phyloP scores from a whole-genome alignment of 2,888 invertebrate species.

The Heterodera filipjevi region DNA sequence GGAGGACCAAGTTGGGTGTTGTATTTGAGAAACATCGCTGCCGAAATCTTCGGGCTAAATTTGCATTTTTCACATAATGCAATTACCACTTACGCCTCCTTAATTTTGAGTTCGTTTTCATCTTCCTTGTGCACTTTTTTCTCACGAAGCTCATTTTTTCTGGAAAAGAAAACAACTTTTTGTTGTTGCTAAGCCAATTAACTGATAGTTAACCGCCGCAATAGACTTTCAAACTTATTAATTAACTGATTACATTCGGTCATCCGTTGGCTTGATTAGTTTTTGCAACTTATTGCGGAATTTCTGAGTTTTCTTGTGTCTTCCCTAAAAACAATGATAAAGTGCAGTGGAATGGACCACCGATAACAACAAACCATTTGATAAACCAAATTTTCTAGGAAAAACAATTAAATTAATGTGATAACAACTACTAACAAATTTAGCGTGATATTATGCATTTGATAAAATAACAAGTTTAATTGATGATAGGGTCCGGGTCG shows the following conservation, averaged over 20 bases:
- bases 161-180: conserved; percentile 46
- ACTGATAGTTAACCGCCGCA: no score
- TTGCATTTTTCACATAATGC: neutral
- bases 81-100: conserved; percentile 54
- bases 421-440: no score
- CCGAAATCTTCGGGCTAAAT: conserved; percentile 67
- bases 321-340: conserved; percentile 40
- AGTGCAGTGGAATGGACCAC: neutral
- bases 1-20: conserved; percentile 97
- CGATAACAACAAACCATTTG: neutral
- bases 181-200: no score
- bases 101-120: conserved; percentile 57
- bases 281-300: conserved; percentile 49
- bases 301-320: conserved; percentile 49
- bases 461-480: no score
- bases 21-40: conserved; percentile 94
- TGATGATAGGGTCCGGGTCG: no score
- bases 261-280: conserved; percentile 62
- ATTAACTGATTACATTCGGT: conserved; percentile 55
- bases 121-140: conserved; percentile 60
- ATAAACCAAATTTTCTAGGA: neutral
- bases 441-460: no score
- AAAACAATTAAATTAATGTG: neutral
- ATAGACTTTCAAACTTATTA: neutral
- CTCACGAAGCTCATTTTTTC: conserved; percentile 59